These are phyloP conservation scores for Andricus grossulariae DNA, from an alignment of 1,140 invertebrate genomes.

Conservation along the genomic window DNA sequence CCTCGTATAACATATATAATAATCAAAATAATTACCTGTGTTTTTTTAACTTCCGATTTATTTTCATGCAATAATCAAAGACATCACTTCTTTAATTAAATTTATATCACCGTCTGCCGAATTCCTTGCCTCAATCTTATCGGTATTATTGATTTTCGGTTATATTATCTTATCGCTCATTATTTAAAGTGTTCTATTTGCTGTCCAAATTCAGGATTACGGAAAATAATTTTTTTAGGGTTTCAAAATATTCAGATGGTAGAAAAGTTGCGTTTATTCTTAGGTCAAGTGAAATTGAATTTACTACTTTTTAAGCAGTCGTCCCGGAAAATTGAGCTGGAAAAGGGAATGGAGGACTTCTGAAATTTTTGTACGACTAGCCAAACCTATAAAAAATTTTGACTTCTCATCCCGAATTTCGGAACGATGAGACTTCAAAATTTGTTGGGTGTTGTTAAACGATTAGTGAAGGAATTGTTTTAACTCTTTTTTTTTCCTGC, in stretches of 20 bases:
- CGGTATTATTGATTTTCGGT: constrained; percentile 44
- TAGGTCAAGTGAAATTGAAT: too few relatives aligned
- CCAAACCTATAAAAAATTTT: too few relatives aligned
- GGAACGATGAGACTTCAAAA: too few relatives aligned
- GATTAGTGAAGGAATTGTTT: background rate
- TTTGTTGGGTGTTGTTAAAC: background rate
- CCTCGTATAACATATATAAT: too few relatives aligned
- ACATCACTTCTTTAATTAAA: constrained; percentile 41
- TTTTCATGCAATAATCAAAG: too few relatives aligned
- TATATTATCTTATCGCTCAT: constrained; percentile 69
- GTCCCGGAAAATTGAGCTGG: too few relatives aligned
- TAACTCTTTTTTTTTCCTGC: background rate
- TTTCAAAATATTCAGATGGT: background rate
- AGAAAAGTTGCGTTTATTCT: too few relatives aligned
- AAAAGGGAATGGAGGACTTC: too few relatives aligned
- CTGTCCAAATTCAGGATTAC: constrained; percentile 9
- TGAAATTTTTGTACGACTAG: background rate
- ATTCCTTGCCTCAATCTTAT: constrained; percentile 67
- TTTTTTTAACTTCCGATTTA: too few relatives aligned
- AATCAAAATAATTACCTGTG: too few relatives aligned
- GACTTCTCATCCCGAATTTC: too few relatives aligned
- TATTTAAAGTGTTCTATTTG: constrained; percentile 71
- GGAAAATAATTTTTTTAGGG: background rate
- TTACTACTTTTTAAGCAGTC: too few relatives aligned
- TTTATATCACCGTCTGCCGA: constrained; percentile 51